Evolutionary conservation across 2,797 vertebrate species (phyloP).

Genomic region (Steatocranus sp.): DNA sequence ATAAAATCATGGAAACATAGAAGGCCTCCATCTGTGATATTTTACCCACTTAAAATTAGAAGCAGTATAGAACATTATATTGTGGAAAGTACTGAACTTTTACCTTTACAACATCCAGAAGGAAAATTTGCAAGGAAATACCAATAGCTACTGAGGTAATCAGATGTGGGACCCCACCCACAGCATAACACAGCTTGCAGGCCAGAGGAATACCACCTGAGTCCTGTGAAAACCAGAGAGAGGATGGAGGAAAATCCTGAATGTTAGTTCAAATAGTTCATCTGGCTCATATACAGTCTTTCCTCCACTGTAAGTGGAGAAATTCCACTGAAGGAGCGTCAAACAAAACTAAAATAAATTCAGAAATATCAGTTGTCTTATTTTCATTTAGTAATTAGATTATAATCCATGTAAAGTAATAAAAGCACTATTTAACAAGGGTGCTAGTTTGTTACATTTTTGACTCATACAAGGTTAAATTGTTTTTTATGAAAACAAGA

Average conservation of each 20-base stretch:
- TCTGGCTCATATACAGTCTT: not conserved
- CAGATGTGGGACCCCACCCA: constrained; percentile 73
- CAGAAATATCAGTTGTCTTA: not conserved
- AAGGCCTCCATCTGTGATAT: constrained; percentile 66
- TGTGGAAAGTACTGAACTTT: not conserved
- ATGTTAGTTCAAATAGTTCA: not conserved
- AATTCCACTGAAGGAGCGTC: too few relatives aligned
- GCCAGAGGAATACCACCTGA: constrained; percentile 49
- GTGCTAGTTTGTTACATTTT: not conserved
- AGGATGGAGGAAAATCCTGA: not conserved
- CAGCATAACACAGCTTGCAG: constrained; percentile 73
- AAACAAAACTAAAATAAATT: not conserved
- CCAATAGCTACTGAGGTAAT: constrained; percentile 57
- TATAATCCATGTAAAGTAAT: not conserved
- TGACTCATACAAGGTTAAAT: accelerated
- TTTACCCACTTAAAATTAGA: not conserved
- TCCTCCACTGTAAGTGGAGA: too few relatives aligned
- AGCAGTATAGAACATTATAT: not conserved
- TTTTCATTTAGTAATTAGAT: not conserved
- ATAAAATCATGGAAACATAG: constrained; percentile 70
- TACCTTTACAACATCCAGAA: constrained; percentile 77
- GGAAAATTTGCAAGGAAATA: constrained; percentile 77
- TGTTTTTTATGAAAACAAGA: not conserved
- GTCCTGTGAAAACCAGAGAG: constrained; percentile 14
- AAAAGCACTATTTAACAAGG: not conserved